Evolutionary conservation across 2,888 invertebrate species (phyloP), one percentile per base, ranked within the genome.

Genomic region (Melanchra persicariae): DNA sequence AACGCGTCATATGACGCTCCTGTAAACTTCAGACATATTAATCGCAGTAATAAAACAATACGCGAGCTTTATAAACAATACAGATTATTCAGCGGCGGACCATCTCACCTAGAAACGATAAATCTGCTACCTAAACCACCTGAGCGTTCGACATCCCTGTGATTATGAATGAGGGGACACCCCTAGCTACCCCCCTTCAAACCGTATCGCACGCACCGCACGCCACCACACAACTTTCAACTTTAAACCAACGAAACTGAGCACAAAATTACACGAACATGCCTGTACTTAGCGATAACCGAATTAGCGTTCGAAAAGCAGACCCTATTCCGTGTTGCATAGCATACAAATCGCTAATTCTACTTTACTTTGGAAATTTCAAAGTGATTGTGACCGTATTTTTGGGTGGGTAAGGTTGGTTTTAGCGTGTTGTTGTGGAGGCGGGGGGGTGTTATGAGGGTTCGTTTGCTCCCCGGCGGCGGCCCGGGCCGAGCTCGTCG

Each of bases 121-220:
- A 94, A 95, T 95, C 93, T 93, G 91, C 92, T 93, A 92, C 91
- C 93, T 91, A 90, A 92, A 93, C 93, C 95, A 95, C 94, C 95
- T 95, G 95, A 93, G 94, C 93, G 92, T 93, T 93, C 93, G 93
- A 93, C 93, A 89, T 91, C 90, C 92, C 91, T 88, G 92, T 91
- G 93, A 93, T 94, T 93, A 94, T 94, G 93, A 95, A 94, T 93
- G 92, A 91, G 93, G 90, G 85, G 87, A 84, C 87, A 84, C 87
- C 87, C 89, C 89, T 82, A 81, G 84, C 83, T 76, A 74, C 84
- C 84, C 85, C 82, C 85, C 81, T 80, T 71, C 67, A 74, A 67
- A 82, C 79, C 84, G 79, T 78, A 77, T 59, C 83, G 71, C 84
- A 83, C 83, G 82, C 82, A 82, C 70, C 30, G 12, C 54, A 70